A percentile compares a stretch with the other conserved stretches of the same genome.
Evolutionary conservation across 2,888 invertebrate genomes (phyloP).

Genomic region (Creontiades dilutus): DNA sequence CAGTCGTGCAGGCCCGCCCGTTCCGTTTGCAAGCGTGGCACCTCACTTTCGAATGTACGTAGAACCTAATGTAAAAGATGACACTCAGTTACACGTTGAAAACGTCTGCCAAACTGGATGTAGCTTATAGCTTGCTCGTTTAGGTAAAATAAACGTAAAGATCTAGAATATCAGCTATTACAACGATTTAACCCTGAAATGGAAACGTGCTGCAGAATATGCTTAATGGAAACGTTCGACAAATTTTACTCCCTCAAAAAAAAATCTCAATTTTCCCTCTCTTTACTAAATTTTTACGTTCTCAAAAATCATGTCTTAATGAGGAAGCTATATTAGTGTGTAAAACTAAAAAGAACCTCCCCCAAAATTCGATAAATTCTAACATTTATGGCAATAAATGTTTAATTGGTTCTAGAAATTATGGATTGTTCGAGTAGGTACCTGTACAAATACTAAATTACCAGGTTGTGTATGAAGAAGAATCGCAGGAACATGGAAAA

Average conservation of each 20-base stretch:
- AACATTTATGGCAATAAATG: background rate
- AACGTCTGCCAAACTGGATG: background rate
- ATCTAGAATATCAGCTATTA: no score
- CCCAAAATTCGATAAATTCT: background rate
- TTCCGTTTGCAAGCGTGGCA: background rate
- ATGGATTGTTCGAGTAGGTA: background rate
- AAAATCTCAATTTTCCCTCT: background rate
- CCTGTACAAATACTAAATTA: background rate
- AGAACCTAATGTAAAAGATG: background rate
- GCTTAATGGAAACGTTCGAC: conserved; percentile 44
- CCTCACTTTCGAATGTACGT: background rate
- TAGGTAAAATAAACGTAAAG: no score
- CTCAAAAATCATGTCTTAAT: background rate
- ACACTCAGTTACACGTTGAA: background rate
- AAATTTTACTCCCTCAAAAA: conserved; percentile 4
- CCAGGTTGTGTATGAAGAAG: background rate
- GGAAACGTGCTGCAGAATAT: conserved; percentile 32
- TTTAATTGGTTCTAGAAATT: no score
- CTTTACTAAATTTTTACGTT: conserved; percentile 3
- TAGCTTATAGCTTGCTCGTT: no score
- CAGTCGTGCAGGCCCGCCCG: background rate
- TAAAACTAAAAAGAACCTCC: background rate
- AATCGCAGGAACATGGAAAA: conserved; percentile 16
- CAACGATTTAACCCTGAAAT: background rate
- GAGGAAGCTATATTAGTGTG: background rate